Conservation (phyloP, 2,888 invertebrate species). For the Drosophila dives region DNA sequence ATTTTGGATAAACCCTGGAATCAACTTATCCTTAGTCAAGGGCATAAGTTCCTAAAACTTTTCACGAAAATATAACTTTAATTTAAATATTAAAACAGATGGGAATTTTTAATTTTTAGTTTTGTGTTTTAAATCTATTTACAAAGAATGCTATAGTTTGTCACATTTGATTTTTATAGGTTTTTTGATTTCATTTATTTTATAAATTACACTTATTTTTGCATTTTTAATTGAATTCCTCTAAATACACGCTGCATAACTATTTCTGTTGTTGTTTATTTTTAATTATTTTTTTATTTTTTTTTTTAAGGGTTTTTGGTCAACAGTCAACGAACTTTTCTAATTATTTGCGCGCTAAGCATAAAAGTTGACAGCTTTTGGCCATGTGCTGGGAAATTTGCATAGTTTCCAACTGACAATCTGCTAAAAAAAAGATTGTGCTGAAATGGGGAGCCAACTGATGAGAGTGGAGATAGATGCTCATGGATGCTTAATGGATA, state of each 20-base stretch:
- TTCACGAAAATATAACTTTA: background rate
- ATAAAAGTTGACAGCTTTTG: constrained; percentile 63
- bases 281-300: constrained; percentile 6
- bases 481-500: background rate
- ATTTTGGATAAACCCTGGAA: background rate
- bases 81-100: background rate
- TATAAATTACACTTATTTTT: constrained; percentile 57
- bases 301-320: constrained; percentile 27
- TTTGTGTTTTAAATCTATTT: background rate
- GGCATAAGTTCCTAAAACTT: background rate
- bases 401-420: constrained; percentile 44
- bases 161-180: background rate
- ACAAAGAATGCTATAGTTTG: constrained; percentile 7
- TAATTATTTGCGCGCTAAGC: constrained; percentile 66
- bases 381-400: constrained; percentile 54
- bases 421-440: constrained; percentile 11
- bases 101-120: too few relatives aligned
- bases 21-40: background rate
- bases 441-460: background rate
- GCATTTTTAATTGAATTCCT: constrained; percentile 68
- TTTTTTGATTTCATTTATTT: background rate
- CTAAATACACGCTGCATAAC: constrained; percentile 33
- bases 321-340: constrained; percentile 62
- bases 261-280: constrained; percentile 12
- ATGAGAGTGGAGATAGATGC: background rate